phyloP scores from a whole-genome alignment of 1,140 invertebrate species.

The Chironomus tepperi region DNA sequence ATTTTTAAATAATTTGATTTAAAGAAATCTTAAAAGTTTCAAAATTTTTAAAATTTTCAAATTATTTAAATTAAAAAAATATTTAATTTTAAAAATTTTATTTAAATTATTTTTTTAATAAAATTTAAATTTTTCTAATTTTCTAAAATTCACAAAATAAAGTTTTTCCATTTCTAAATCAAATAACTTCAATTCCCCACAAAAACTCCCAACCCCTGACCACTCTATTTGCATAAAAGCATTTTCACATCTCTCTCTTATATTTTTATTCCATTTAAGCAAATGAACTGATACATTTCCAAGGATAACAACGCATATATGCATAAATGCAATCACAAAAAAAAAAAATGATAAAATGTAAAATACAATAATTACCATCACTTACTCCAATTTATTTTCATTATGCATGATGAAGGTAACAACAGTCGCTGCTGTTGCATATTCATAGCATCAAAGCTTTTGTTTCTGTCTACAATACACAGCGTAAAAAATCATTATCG shows the following conservation, averaged over 20 bases:
- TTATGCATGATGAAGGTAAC: not conserved
- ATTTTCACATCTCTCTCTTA: not conserved
- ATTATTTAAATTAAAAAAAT: too few species aligned
- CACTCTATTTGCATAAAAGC: not conserved
- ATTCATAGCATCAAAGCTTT: not conserved
- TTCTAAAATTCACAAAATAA: too few species aligned
- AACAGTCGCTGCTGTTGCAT: not conserved
- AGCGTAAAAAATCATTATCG: not conserved
- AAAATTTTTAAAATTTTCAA: too few species aligned
- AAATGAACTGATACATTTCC: not conserved
- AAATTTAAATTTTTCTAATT: too few species aligned
- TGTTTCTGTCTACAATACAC: not conserved
- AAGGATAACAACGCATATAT: not conserved
- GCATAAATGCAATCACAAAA: slow-evolving; percentile 1
- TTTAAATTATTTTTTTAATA: too few species aligned
- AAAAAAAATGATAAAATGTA: not conserved
- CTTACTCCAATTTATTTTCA: slow-evolving; percentile 2
- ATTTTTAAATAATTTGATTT: too few species aligned
- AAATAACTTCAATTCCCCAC: too few species aligned
- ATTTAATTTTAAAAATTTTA: too few species aligned
- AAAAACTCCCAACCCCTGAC: too few species aligned
- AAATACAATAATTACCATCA: not conserved
- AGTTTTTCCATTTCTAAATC: too few species aligned
- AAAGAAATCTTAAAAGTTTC: too few species aligned
- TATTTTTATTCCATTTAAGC: not conserved